Conservation (phyloP, 2,797 vertebrate species). For the Parauchenoglanis ngamensis region DNA sequence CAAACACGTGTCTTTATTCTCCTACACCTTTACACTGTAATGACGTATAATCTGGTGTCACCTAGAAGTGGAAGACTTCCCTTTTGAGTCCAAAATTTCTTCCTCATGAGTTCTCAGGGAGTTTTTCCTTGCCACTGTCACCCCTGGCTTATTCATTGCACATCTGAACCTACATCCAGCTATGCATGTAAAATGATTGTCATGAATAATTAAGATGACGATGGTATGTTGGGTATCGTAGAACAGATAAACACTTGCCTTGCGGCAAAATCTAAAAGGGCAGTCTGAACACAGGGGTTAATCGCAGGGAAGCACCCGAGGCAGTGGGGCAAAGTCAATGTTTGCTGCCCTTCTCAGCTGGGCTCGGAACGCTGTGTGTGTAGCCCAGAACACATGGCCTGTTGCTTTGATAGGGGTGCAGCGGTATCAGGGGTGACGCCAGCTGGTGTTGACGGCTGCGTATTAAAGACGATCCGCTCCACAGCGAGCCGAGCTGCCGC, state of each 20-base stretch:
- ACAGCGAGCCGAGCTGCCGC: background rate
- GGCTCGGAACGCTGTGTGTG: background rate
- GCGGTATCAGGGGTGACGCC: slow-evolving; percentile 19
- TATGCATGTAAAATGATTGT: background rate
- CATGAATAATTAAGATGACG: background rate
- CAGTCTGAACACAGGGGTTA: background rate
- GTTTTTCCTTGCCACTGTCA: background rate
- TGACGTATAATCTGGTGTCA: background rate
- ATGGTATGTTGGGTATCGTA: background rate
- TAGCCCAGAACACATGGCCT: background rate
- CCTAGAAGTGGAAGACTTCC: background rate
- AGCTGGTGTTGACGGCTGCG: slow-evolving; percentile 46
- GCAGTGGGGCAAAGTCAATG: slow-evolving; percentile 15
- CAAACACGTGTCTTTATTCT: background rate
- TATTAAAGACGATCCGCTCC: slow-evolving; percentile 7
- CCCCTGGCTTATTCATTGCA: background rate
- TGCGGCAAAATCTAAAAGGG: background rate
- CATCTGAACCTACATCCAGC: background rate
- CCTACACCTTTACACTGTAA: too few species aligned
- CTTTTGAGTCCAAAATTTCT: background rate
- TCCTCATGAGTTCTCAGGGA: background rate
- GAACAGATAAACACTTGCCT: background rate
- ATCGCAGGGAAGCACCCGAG: background rate
- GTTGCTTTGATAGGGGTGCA: slow-evolving; percentile 17
- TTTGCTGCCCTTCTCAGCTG: slow-evolving; percentile 18